Conservation (phyloP, 2,113 vertebrate species). For the Dasyurus viverrinus region DNA sequence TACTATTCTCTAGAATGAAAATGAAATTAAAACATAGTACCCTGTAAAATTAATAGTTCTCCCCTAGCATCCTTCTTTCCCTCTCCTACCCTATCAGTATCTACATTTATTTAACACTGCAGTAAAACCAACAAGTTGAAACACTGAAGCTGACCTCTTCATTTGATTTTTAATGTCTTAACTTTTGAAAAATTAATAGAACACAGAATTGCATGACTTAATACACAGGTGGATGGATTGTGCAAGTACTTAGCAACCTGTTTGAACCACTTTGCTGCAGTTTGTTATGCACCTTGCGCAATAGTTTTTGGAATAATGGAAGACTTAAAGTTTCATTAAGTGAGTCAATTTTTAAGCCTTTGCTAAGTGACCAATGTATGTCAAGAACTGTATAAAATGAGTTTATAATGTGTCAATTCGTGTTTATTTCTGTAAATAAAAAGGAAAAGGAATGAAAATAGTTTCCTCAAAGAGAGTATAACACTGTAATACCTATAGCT, state of each 20-base stretch:
- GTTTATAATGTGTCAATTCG: background rate
- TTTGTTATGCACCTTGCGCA: background rate
- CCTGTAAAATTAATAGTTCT: slow-evolving; percentile 19
- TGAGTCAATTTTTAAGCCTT: background rate
- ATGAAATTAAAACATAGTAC: slow-evolving; percentile 59
- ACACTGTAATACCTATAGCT: background rate
- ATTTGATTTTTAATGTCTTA: slow-evolving; percentile 40
- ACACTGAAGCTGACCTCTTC: background rate
- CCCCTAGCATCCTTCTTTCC: too few species aligned
- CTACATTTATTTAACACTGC: too few species aligned
- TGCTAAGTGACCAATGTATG: background rate
- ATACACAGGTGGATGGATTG: background rate
- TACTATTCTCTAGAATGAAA: slow-evolving; percentile 36
- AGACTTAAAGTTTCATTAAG: background rate
- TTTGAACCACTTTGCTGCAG: slow-evolving; percentile 28
- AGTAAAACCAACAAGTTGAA: slow-evolving; percentile 26
- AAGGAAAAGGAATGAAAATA: background rate
- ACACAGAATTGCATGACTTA: background rate
- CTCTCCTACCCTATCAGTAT: too few species aligned
- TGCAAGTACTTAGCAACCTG: slow-evolving; percentile 28
- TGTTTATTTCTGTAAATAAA: background rate
- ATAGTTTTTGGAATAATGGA: slow-evolving; percentile 31
- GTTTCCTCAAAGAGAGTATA: background rate
- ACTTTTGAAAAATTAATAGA: slow-evolving; percentile 45
- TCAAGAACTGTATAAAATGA: background rate